These are phyloP conservation scores for Apamea crenata DNA, from an alignment of 2,888 invertebrate genomes.

Conservation along the genomic window DNA sequence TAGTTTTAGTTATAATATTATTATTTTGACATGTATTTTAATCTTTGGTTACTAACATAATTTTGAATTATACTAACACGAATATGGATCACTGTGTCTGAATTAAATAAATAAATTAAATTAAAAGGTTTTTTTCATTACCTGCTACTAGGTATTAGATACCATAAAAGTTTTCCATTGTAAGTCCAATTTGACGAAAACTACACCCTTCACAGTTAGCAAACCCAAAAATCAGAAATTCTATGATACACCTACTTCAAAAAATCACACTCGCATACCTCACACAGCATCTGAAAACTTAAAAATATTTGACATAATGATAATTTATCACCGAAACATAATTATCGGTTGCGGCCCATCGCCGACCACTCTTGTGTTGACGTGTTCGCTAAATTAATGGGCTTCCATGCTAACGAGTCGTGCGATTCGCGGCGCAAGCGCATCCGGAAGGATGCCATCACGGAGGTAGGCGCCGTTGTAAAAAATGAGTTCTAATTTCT, in stretches of 20 bases:
- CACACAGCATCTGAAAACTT: neutral
- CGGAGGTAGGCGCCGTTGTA: conserved; percentile 51
- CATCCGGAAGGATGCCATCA: conserved; percentile 78
- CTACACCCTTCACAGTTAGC: no score
- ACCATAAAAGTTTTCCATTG: neutral
- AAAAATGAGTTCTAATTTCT: conserved; percentile 31
- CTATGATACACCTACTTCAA: neutral
- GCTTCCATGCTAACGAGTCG: conserved; percentile 77
- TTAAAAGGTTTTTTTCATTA: no score
- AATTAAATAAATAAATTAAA: no score
- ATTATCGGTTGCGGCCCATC: conserved; percentile 77
- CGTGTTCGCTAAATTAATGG: conserved; percentile 82
- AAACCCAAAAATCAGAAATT: neutral
- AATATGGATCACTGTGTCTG: no score
- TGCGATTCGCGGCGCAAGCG: conserved; percentile 76
- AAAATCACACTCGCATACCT: neutral
- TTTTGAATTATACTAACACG: no score
- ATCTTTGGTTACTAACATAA: no score
- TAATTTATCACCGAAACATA: conserved; percentile 70
- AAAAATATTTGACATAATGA: conserved; percentile 47
- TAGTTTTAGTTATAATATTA: no score
- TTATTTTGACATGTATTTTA: no score
- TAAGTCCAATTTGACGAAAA: neutral
- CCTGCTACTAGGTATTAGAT: neutral
- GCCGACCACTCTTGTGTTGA: conserved; percentile 82